Evolutionary conservation across 1,140 invertebrate genomes (phyloP), one percentile per base, ranked within the genome.

Genomic region (Procambarus clarkii): DNA sequence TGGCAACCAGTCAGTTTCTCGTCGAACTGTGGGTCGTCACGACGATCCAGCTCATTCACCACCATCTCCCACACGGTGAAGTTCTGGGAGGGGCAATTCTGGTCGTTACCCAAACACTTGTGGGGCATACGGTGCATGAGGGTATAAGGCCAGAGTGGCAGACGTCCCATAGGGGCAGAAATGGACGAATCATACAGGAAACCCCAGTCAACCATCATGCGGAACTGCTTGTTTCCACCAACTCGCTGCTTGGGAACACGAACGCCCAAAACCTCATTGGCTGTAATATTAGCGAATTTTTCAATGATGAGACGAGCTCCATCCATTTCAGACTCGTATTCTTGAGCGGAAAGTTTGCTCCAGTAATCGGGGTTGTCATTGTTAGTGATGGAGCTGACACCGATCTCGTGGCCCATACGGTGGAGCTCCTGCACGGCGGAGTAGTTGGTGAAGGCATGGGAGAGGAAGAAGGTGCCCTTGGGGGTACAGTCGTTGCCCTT

Each of bases 401-500:
- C 95, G 77, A 96, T 95, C 88, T 96, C 96, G 84, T 95, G 95
- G 9, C 95, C 95, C 88, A 94, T 93, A 7, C 94, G 93, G 88
- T 95, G 95, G 82, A 96, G 94, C 93, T 95, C 95, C 87, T 95
- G 95, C 7, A 95, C 94, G 44, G 95, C 94, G 15, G 95, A 95
- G 92, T 96, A 96, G 91, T 96, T 95, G 45, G 95, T 95, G 86
- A 94, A 95, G 86, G 95, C 94, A 90, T 96, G 95, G 8, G 95
- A 95, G n/a, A 96, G 94, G 89, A 96, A 96, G 92, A 96, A 95
- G 2, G 96, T 96, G 86, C 95, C 95, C 64, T 94, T 94, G 78
- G 96, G 95, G 2, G 95, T 94, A 92, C 96, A 96, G 2, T 95
- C 95, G 93, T 95, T 95, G 46, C 95, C 94, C 45, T 95, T 95